Evolutionary conservation across 1,140 invertebrate species (phyloP), one percentile per base, ranked within the genome.

Genomic region (Meteorus sp.): DNA sequence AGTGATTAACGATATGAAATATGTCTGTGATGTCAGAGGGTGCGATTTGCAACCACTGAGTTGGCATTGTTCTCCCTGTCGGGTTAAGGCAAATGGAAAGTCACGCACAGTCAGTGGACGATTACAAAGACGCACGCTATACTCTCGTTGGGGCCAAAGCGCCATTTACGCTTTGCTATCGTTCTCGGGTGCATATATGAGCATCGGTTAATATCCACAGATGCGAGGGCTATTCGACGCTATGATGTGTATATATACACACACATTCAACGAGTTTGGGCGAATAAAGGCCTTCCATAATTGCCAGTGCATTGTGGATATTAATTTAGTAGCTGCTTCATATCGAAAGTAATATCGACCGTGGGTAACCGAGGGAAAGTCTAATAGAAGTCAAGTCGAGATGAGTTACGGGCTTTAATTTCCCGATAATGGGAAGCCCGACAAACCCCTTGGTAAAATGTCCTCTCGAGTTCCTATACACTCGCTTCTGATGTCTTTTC

Each of bases 401-500:
- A 76, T 77, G 75, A 77, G 71, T 77, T 76, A 77, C 71, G 71
- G 73, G 69, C 69, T 75, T 77, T 76, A 77, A 77, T 77, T 76
- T 75, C 62, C 69, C 72, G 74, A 77, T 77, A 75, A 77, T 77
- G 71, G 72, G 70, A 53, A 62, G 62, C 67, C 55, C 37, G 65
- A 43, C 53, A 65, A 62, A 66, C 68, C 64, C 63, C 59, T 60
- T 59, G 44, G 13, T 6, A 27, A 61, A 44, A 61, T 37, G 51
- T 63, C 60, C 45, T 57, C 33, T 20, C 54, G 48, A 60, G 39
- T 20, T n/a, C 6, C 15, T 20, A 41, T 47, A 29, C 47, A 31
- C 35, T 11, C 15, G 13, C 48, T n/a, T 22, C 20, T 22, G 15
- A 13, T 37, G 50, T 15, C 57, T 41, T 59, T 56, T 51, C 60